Conservation (phyloP, 1,140 invertebrate species). For the Rhyacophila brunnea region DNA sequence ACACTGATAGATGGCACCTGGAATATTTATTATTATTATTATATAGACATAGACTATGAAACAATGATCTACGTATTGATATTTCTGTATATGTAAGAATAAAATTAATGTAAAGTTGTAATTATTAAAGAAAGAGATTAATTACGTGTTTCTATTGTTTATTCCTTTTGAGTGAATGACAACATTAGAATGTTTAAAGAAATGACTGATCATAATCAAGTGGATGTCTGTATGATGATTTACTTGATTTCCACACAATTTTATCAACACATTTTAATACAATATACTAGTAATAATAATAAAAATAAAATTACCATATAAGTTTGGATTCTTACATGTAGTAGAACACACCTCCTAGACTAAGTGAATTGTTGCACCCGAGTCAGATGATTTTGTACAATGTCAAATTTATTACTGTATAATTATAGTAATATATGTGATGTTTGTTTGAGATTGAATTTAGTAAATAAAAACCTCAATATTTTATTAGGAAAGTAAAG, state of each 20-base stretch:
- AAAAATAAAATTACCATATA: constrained; percentile 27
- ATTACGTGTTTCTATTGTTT: constrained; percentile 23
- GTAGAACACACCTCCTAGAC: constrained; percentile 33
- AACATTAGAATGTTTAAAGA: constrained; percentile 34
- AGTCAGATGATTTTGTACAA: constrained; percentile 37
- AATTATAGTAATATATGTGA: constrained; percentile 33
- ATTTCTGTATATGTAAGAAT: constrained; percentile 33
- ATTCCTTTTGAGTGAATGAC: constrained; percentile 22
- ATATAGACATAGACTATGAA: constrained; percentile 34
- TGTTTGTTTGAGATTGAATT: constrained; percentile 33
- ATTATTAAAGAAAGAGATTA: constrained; percentile 31
- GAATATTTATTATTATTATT: constrained; percentile 38
- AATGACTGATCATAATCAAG: constrained; percentile 56
- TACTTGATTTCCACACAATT: constrained; percentile 43
- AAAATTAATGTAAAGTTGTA: constrained; percentile 35
- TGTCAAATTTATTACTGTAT: constrained; percentile 36
- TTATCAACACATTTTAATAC: constrained; percentile 36
- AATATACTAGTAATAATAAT: constrained; percentile 5
- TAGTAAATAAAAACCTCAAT: constrained; percentile 32
- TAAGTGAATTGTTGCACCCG: constrained; percentile 37
- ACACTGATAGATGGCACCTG: constrained; percentile 37
- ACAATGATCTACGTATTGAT: constrained; percentile 35
- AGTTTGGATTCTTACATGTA: constrained; percentile 37
- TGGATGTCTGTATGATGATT: constrained; percentile 51
- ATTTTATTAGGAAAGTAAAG: constrained; percentile 31